Evolutionary conservation across 2,113 vertebrate species (phyloP).

Genomic region (Calypte anna): DNA sequence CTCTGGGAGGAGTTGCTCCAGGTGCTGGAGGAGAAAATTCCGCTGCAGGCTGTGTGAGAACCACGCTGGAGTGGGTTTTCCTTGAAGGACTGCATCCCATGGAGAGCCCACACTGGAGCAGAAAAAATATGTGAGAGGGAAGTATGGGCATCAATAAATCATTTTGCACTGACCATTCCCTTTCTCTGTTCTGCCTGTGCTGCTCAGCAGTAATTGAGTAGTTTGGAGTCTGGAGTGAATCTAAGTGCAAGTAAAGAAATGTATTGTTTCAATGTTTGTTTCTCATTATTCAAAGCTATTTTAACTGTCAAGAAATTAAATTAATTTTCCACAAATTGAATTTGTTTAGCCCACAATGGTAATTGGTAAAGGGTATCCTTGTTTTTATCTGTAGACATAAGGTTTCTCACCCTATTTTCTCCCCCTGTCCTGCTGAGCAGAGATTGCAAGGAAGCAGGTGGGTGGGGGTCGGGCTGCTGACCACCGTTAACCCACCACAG

Average conservation of each 20-base stretch:
- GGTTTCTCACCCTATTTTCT: neutral
- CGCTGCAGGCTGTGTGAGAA: accelerated
- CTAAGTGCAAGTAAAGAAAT: neutral
- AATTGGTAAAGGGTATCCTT: neutral
- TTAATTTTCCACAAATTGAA: neutral
- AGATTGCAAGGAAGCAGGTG: neutral
- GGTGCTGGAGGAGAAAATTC: neutral
- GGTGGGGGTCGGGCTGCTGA: neutral
- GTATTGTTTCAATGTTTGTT: neutral
- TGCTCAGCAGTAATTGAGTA: accelerated
- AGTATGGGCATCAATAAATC: neutral
- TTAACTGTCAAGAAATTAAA: neutral
- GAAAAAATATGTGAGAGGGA: neutral
- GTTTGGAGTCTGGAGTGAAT: neutral
- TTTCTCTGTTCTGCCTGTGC: accelerated
- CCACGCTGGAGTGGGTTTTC: neutral
- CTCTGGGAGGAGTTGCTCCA: neutral
- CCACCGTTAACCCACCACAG: neutral
- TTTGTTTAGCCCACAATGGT: neutral
- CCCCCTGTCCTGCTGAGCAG: neutral
- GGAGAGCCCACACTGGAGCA: neutral
- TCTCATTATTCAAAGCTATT: neutral
- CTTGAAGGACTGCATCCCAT: neutral
- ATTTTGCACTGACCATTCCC: accelerated
- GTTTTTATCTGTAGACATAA: neutral